Evolutionary conservation across 2,888 invertebrate species (phyloP), one percentile per base, ranked within the genome.

Genomic region (Yponomeuta evonymella): DNA sequence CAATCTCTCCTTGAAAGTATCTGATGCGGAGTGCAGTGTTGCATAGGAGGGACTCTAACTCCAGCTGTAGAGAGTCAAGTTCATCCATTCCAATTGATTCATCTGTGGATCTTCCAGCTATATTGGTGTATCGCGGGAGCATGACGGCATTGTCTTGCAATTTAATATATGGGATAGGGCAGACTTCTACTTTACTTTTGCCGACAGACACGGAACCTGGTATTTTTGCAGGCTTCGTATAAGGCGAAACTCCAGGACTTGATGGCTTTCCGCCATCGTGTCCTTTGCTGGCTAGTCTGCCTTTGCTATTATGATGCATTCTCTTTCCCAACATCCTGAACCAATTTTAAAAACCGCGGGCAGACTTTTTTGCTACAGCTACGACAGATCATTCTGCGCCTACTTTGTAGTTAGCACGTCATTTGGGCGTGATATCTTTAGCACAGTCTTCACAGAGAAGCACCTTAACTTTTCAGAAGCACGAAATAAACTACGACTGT

Each of bases 41-140:
- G 0, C 97, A 96, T 36, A 98, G 92, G 70, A 98, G 89, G 33
- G 95, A 95, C 86, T 98, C 98, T 70, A 98, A 87, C 83, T 98
- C 98, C 70, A 96, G 88, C 83, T 98, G 98, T 11, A 98, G 89
- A 1, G 94, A 94, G 83, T 98, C 98, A 69, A 98, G 89, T 81
- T 98, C 98, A 78, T 98, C 98, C 93, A 97, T 96, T 29, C 95
- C 95, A 73, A 98, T 94, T 4, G 95, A 94, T 79, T 97, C 97
- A 72, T 96, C 96, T 2, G 94, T 92, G 51, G 94, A 93, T 71
- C 96, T 93, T 12, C 94, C 93, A 69, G 96, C 86, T 36, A 96
- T 94, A 70, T 94, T 89, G 8, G 93, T 90, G 76, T 95, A 95
- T 64, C 95, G 94, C 10, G 96, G 96, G 73, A 97, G 84, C 73